Evolutionary conservation across 1,140 invertebrate genomes (phyloP), one percentile per base, ranked within the genome.

Genomic region (Caenorhabditis brenneri): DNA sequence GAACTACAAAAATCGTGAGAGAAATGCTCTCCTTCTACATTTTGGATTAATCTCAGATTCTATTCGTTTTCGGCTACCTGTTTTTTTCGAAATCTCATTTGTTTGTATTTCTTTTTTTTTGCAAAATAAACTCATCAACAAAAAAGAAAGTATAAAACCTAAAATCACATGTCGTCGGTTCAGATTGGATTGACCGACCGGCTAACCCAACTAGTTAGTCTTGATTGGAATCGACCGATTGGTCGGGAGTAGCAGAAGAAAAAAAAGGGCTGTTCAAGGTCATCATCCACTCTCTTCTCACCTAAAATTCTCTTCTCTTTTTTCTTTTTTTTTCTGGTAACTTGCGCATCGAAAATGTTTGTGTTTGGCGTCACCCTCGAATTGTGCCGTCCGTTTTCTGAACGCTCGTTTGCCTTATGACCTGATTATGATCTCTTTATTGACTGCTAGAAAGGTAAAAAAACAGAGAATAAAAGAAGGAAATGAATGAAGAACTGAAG

Each of bases 111-210:
- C 2, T 31, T 27, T 10, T 16, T 16, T 36, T 39, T 27, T 24
- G 65, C 33, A 74, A 74, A 24, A 33, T 4, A 74, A 74, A 24
- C 39, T 6, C 5, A 42, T 6, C 39, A 6, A 74, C 22, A 29
- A 29, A 55, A 55, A 19, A 27, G 15, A 51, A n/a, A 51, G 19
- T 29, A 19, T 7, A 7, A 65, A 74, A 74, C 36, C 65, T 74
- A 74, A 74, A 74, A 74, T 74, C 65, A 74, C 65, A 74, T 74
- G 65, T 74, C 36, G 65, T 55, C 24, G 51, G 36, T 74, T 74
- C 22, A 42, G 65, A 42, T 74, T 2, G 36, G 22, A 74, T 27
- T 22, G 65, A 74, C 15, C 36, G 65, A n/a, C 65, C 33, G 65
- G 65, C 65, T 74, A 74, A 74, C 33, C 65, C 65, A 74, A 74